Evolutionary conservation across 2,888 invertebrate genomes (phyloP).

Genomic region (Emmelina monodactyla): DNA sequence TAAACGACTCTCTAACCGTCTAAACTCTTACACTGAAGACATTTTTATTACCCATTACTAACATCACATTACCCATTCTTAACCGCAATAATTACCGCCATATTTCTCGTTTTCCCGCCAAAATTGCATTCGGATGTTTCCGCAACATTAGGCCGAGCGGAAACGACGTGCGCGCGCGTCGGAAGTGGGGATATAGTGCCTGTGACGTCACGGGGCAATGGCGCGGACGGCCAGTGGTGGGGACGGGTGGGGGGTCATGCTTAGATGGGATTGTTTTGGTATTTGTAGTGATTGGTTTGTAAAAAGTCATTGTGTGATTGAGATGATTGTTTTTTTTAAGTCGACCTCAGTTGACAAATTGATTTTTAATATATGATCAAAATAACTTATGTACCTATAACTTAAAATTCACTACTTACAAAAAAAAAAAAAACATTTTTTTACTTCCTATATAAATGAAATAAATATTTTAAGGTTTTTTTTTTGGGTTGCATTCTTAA

Average conservation of each 20-base stretch:
- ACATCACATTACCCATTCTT: conserved; percentile 16
- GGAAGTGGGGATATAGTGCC: conserved; percentile 36
- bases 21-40: conserved; percentile 3
- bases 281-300: not conserved
- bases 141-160: conserved; percentile 44
- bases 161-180: conserved; percentile 40
- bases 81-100: conserved; percentile 38
- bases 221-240: conserved; percentile 17
- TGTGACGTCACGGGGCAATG: conserved; percentile 28
- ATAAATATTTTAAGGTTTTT: too few relatives aligned
- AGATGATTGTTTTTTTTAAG: not conserved
- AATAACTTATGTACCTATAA: too few relatives aligned
- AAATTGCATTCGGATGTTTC: conserved; percentile 47
- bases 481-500: too few relatives aligned
- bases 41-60: not conserved
- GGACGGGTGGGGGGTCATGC: too few relatives aligned
- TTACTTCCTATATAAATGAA: too few relatives aligned
- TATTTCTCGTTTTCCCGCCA: conserved; percentile 35
- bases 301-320: too few relatives aligned
- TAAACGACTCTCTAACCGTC: too few relatives aligned
- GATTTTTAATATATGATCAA: too few relatives aligned
- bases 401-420: too few relatives aligned
- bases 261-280: not conserved
- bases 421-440: too few relatives aligned
- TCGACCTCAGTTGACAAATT: too few relatives aligned